These are phyloP conservation scores for Laterallus jamaicensis DNA, from an alignment of 2,113 vertebrate genomes.

Conservation along the genomic window DNA sequence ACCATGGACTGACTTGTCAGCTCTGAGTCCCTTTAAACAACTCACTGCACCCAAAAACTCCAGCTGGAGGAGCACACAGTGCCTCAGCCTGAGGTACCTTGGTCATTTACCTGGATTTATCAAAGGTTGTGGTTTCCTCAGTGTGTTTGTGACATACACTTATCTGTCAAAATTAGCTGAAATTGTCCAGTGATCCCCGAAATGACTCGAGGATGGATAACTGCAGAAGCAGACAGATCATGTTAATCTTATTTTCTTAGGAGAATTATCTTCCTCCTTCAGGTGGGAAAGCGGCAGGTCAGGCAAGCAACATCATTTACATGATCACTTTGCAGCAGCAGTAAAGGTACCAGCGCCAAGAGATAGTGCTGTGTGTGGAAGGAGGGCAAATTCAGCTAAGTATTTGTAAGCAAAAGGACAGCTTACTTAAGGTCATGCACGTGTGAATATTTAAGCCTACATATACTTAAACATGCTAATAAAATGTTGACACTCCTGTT, in stretches of 20 bases:
- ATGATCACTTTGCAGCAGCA: background rate
- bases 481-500: background rate
- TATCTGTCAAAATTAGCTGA: background rate
- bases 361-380: background rate
- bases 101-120: background rate
- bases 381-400: background rate
- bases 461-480: background rate
- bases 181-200: background rate
- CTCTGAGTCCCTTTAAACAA: background rate
- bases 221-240: background rate
- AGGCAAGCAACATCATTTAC: background rate
- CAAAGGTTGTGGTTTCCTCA: background rate
- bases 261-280: background rate
- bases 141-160: background rate
- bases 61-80: rapidly evolving
- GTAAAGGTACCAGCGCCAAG: background rate
- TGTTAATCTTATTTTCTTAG: background rate
- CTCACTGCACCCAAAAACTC: background rate
- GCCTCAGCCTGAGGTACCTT: background rate
- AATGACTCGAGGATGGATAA: background rate
- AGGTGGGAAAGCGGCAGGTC: background rate
- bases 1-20: rapidly evolving
- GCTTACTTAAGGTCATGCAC: background rate
- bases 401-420: background rate
- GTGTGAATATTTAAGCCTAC: background rate